These are phyloP conservation scores for Anthopleura sola DNA, from an alignment of 64 coral and sea anemone species.

Conservation along the genomic window DNA sequence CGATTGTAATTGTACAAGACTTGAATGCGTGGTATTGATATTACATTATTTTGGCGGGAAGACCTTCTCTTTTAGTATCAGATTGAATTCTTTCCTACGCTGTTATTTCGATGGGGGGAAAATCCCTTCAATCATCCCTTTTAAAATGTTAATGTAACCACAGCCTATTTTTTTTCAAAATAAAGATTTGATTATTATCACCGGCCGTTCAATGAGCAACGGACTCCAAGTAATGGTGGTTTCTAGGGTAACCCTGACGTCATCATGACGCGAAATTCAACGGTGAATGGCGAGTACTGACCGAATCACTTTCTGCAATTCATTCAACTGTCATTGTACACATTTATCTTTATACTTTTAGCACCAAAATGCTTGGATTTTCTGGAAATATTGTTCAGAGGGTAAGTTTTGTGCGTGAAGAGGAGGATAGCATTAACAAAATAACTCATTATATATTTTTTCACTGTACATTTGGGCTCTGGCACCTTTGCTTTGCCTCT, in stretches of 20 bases:
- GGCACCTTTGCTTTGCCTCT: neutral
- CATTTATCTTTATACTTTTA: neutral
- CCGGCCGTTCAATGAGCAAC: neutral
- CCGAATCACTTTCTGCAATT: slow-evolving; percentile 32
- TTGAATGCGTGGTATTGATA: neutral
- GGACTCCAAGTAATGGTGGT: slow-evolving; percentile 6
- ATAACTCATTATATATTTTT: neutral
- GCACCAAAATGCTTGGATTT: slow-evolving; percentile 7
- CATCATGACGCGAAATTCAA: slow-evolving; percentile 42
- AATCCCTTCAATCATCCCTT: neutral
- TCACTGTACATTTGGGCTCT: neutral
- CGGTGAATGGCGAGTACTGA: slow-evolving; percentile 58
- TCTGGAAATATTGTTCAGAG: neutral
- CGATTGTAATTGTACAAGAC: neutral
- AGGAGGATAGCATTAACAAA: neutral
- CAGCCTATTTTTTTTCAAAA: neutral
- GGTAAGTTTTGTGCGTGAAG: neutral
- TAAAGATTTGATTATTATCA: slow-evolving; percentile 28
- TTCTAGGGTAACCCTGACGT: slow-evolving; percentile 55
- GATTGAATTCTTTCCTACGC: neutral
- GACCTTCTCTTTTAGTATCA: neutral
- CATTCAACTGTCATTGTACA: slow-evolving; percentile 21
- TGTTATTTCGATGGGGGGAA: neutral
- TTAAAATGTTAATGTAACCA: slow-evolving; percentile 27
- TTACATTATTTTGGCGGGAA: neutral